Conservation (phyloP, 2,797 vertebrate genomes). For the Neoniphon sammara region DNA sequence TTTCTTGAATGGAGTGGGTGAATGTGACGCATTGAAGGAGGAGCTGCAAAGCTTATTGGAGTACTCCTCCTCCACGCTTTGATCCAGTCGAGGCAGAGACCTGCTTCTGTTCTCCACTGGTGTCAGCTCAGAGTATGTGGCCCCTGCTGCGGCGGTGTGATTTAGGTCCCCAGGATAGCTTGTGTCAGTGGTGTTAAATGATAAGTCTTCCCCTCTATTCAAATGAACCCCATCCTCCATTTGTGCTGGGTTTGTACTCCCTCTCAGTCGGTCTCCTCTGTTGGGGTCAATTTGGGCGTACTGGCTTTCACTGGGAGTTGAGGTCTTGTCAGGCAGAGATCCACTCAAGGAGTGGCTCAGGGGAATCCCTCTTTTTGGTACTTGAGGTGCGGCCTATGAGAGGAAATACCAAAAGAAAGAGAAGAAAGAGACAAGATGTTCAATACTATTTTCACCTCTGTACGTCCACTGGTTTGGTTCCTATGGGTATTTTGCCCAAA, state of each 20-base stretch:
- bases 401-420: neutral
- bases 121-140: constrained; percentile 55
- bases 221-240: neutral
- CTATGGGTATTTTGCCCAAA: too few relatives aligned
- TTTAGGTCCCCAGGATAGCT: constrained; percentile 6
- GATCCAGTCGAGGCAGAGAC: constrained; percentile 53
- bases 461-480: too few relatives aligned
- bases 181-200: neutral
- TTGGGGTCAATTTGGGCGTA: constrained; percentile 1
- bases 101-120: constrained; percentile 54
- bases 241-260: neutral
- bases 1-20: constrained; percentile 41
- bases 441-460: too few relatives aligned
- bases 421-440: neutral
- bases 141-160: neutral
- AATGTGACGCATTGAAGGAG: constrained; percentile 20
- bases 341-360: constrained; percentile 53
- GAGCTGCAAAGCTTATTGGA: constrained; percentile 24
- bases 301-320: constrained; percentile 49
- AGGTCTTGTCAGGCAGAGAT: constrained; percentile 35
- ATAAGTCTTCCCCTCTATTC: neutral
- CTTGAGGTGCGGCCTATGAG: constrained; percentile 63
- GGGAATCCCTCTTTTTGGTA: constrained; percentile 66
- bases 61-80: constrained; percentile 43
- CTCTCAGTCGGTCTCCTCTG: neutral